Evolutionary conservation across 2,888 invertebrate genomes (phyloP).

Genomic region (Pterobdella sp.): DNA sequence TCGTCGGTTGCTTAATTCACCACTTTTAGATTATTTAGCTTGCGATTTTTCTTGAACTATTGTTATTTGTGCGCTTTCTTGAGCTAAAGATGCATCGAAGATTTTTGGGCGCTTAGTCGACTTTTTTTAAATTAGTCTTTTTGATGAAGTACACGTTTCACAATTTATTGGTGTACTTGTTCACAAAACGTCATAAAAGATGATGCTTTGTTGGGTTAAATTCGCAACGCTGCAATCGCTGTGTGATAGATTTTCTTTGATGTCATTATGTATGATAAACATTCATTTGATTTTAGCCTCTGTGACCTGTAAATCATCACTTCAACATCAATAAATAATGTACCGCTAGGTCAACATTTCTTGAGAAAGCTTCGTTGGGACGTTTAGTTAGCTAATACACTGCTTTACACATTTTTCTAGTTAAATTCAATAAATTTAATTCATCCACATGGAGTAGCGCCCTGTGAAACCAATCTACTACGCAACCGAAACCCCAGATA

Average conservation of each 20-base stretch:
- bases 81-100: not conserved
- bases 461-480: too few species aligned
- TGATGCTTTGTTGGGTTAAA: not conserved
- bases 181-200: not conserved
- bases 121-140: not conserved
- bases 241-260: slow-evolving; percentile 11
- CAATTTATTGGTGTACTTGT: not conserved
- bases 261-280: slow-evolving; percentile 15
- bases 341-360: too few species aligned
- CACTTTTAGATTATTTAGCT: not conserved
- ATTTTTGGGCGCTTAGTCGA: not conserved
- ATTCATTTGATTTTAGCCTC: too few species aligned
- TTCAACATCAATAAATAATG: too few species aligned
- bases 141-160: not conserved
- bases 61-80: slow-evolving; percentile 5
- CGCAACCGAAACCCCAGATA: too few species aligned
- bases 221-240: slow-evolving; percentile 10
- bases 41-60: slow-evolving; percentile 2
- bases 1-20: slow-evolving; percentile 3
- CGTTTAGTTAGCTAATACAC: too few species aligned
- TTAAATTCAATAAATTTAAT: too few species aligned
- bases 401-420: too few species aligned
- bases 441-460: too few species aligned
- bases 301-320: too few species aligned
- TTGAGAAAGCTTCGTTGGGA: too few species aligned